Base-by-base conservation (phyloP, 1,140 invertebrate genomes). In the Thaumetopoea pityocampa region DNA sequence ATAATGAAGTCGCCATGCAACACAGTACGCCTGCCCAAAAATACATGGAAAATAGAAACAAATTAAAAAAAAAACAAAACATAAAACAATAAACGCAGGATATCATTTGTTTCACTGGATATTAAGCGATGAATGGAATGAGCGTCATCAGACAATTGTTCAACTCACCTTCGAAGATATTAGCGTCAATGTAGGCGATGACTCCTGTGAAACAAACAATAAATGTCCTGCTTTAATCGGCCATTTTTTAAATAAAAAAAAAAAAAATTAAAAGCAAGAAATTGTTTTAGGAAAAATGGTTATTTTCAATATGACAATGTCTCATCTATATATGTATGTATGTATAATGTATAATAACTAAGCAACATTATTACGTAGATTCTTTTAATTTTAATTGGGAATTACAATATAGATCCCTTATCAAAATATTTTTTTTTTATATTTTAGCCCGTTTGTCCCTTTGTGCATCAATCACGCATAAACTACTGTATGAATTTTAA, bases 151-250 rank as follows among this genome's bases (percentile, higher is more conserved):
- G 24, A 41, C 23, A 49, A 58, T 57, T 56, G 53, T 42, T 52
- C 23, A 28, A 88, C 88, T 89, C 88, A 90, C 89, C 87, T 90
- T 90, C 70, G 88, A 89, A 79, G 89, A 90, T 83, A 89, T 87
- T 65, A 89, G 85, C 77, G 89, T 89, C 85, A 90, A 87, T 79
- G 89, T 89, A 60, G 89, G 89, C 61, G 88, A 89, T 53, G 88
- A 89, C 85, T 89, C 88, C 89, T 90, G 88, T 49, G 88, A 87
- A 76, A 78, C 69, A 74, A 85, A 84, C 82, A 76, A 78, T 67
- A 76, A 72, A 59, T 67, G 57, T 61, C 74, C 71, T 78, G 69
- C 69, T 74, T 73, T 79, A 79, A 68, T 73, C 69, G 60, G 19
- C 23, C 42, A 36, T 32, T 46, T 28, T 34, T 24, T 55, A 63